A percentile compares a stretch with the other conserved stretches of the same genome.
Evolutionary conservation across 2,113 vertebrate genomes (phyloP).

Genomic region (Corvus moneduloides): DNA sequence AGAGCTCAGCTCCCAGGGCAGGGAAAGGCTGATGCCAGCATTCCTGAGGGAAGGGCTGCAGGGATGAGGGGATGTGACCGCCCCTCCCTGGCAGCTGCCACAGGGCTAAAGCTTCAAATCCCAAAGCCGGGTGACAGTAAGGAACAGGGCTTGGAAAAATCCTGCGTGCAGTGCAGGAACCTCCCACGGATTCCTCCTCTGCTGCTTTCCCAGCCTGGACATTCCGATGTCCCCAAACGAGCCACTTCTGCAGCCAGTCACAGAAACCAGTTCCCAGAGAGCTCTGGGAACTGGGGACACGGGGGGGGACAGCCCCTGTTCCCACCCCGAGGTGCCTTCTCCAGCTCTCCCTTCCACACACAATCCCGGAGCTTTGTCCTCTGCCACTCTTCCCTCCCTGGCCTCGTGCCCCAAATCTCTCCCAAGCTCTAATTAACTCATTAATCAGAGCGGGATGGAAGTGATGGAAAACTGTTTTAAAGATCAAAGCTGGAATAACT

Average conservation of each 20-base stretch:
- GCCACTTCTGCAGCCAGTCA: neutral
- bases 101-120: neutral
- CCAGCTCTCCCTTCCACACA: neutral
- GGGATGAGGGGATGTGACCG: neutral
- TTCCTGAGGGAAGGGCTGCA: neutral
- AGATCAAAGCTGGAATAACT: neutral
- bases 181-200: neutral
- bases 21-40: neutral
- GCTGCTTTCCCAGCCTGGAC: neutral
- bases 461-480: neutral
- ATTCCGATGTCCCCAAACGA: rapidly evolving
- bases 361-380: neutral
- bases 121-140: neutral
- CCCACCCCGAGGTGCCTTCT: neutral
- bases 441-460: neutral
- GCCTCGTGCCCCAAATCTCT: neutral
- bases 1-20: neutral
- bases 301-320: neutral
- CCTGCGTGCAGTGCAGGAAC: rapidly evolving
- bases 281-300: rapidly evolving
- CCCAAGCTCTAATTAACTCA: neutral
- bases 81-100: neutral
- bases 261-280: neutral
- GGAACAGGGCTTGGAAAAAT: neutral
- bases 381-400: neutral